phyloP scores from a whole-genome alignment of 2,888 invertebrate species.

The Gibbula magus region DNA sequence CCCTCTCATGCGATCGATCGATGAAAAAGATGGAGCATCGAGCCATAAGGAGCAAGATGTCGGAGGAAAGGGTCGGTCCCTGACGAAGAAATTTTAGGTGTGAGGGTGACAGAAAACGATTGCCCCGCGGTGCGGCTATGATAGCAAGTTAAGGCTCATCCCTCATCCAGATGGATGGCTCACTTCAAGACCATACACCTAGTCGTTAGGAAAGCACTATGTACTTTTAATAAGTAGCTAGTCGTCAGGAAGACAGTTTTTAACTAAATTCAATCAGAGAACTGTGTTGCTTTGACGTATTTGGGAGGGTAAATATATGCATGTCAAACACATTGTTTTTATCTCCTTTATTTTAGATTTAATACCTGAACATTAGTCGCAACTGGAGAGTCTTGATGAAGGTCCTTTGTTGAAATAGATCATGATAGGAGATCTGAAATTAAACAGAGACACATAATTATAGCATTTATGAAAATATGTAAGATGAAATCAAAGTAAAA shows the following conservation, averaged over 20 bases:
- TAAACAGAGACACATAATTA: too few relatives aligned
- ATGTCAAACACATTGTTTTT: slow-evolving; percentile 2
- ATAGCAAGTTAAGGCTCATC: slow-evolving; percentile 10
- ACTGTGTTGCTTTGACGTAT: neutral
- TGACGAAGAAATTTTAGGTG: slow-evolving; percentile 20
- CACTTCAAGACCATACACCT: slow-evolving; percentile 18
- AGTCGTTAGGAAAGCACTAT: slow-evolving; percentile 18
- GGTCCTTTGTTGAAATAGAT: too few relatives aligned
- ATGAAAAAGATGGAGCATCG: slow-evolving; percentile 9
- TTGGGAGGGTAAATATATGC: slow-evolving; percentile 14
- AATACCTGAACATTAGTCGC: neutral
- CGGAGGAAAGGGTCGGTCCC: neutral
- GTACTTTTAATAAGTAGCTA: slow-evolving; percentile 22
- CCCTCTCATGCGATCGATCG: neutral
- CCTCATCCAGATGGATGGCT: slow-evolving; percentile 10
- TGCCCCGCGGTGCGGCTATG: neutral
- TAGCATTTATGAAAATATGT: too few relatives aligned
- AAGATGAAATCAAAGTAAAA: too few relatives aligned
- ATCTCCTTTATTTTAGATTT: neutral
- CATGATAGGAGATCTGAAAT: too few relatives aligned
- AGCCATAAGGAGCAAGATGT: neutral
- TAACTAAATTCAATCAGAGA: slow-evolving; percentile 11
- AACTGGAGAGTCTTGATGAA: too few relatives aligned
- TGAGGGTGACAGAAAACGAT: slow-evolving; percentile 4
- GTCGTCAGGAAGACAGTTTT: slow-evolving; percentile 16